Conservation (phyloP, 2,888 invertebrate genomes). For the Magallana nippona region DNA sequence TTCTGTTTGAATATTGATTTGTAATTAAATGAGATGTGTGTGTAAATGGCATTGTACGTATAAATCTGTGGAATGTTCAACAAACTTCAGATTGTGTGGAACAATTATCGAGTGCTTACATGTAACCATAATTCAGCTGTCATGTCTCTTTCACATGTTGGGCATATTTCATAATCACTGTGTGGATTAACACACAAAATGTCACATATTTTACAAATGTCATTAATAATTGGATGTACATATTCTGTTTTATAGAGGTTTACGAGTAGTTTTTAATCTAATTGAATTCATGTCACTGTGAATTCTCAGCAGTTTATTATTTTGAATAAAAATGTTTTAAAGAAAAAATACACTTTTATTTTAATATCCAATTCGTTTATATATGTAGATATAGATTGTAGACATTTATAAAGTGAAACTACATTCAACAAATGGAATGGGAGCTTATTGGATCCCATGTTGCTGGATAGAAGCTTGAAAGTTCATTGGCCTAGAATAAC, state of each 20-base stretch:
- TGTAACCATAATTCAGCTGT: not conserved
- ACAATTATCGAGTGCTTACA: not conserved
- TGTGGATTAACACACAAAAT: not conserved
- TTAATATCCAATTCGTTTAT: too few relatives aligned
- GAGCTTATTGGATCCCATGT: too few relatives aligned
- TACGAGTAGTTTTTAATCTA: not conserved
- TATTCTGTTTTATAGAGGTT: conserved; percentile 15
- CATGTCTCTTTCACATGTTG: not conserved
- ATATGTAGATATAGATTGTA: too few relatives aligned
- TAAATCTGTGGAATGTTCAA: too few relatives aligned
- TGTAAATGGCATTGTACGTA: too few relatives aligned
- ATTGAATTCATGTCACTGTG: not conserved
- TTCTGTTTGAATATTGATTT: not conserved
- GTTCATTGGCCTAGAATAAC: too few relatives aligned
- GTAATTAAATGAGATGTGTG: too few relatives aligned
- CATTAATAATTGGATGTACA: not conserved
- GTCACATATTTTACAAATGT: not conserved
- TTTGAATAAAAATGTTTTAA: conserved; percentile 29
- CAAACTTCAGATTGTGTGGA: not conserved
- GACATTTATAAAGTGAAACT: too few relatives aligned
- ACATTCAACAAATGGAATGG: too few relatives aligned
- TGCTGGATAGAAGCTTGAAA: too few relatives aligned
- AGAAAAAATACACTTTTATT: not conserved
- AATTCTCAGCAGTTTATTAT: conserved; percentile 7
- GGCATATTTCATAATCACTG: not conserved